phyloP scores from a whole-genome alignment of 2,113 vertebrate genomes.

The Corydoras maculifer region DNA sequence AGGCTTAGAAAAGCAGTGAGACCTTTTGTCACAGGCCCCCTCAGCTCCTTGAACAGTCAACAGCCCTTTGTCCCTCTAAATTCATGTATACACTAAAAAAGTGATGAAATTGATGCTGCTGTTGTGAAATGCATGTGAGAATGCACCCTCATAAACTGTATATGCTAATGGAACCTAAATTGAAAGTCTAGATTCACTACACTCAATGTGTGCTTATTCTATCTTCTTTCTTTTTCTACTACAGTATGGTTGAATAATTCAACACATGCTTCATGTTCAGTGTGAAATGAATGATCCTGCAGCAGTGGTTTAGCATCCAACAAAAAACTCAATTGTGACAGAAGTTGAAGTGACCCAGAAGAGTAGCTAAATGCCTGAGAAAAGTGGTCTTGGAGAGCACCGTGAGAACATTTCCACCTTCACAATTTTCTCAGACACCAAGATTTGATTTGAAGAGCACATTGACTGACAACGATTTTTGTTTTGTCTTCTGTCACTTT shows the following conservation, averaged over 20 bases:
- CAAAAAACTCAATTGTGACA: conserved; percentile 25
- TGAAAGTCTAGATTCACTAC: too few species aligned
- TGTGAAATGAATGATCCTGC: too few species aligned
- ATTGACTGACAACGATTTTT: background rate
- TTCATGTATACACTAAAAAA: background rate
- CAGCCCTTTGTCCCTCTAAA: background rate
- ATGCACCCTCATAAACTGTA: conserved; percentile 5
- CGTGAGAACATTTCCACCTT: conserved; percentile 38
- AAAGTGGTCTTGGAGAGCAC: conserved; percentile 31
- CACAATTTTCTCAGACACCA: conserved; percentile 18
- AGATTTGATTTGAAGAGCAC: conserved; percentile 2
- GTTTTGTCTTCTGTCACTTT: background rate
- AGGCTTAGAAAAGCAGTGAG: background rate
- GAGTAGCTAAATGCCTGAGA: conserved; percentile 32
- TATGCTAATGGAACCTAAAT: conserved; percentile 9
- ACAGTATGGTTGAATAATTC: too few species aligned
- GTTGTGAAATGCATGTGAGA: conserved; percentile 11
- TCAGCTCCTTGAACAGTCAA: too few species aligned
- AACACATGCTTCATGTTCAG: too few species aligned
- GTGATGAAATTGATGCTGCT: conserved; percentile 7
- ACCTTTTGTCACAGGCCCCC: too few species aligned
- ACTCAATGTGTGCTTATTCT: too few species aligned
- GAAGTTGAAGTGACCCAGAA: conserved; percentile 36
- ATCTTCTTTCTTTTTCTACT: too few species aligned
- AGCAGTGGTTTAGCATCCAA: conserved; percentile 18